A percentile compares a stretch with the other conserved stretches of the same genome.
Conservation (phyloP, 2,888 invertebrate genomes). For the Oscheius sp. region DNA sequence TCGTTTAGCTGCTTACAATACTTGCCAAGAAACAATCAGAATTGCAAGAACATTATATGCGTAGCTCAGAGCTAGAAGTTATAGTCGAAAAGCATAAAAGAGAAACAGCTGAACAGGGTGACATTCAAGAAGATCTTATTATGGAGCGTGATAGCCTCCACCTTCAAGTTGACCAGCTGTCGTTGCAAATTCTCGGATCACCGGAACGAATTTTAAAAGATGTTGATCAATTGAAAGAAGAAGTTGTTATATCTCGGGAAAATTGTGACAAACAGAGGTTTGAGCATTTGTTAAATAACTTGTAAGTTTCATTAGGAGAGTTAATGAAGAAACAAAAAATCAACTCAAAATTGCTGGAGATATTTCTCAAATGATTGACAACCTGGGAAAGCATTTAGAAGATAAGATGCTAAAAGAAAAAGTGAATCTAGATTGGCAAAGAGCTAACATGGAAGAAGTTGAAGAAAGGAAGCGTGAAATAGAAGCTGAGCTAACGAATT, state of each 20-base stretch:
- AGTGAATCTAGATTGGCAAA: background rate
- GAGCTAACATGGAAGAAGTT: background rate
- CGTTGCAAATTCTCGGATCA: background rate
- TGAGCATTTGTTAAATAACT: background rate
- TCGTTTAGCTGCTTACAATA: background rate
- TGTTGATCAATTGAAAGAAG: background rate
- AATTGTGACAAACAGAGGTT: background rate
- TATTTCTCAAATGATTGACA: background rate
- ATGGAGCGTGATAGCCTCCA: background rate
- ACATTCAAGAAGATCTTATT: background rate
- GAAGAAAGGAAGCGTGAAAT: background rate
- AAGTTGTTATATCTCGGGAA: background rate
- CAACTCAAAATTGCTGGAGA: background rate
- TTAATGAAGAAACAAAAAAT: background rate
- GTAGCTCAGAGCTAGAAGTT: background rate
- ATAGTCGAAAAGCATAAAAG: background rate
- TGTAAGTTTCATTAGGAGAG: background rate
- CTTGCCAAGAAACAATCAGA: background rate
- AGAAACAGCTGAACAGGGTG: background rate
- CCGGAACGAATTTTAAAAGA: background rate
- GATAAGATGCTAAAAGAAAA: too few relatives aligned
- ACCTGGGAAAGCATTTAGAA: too few relatives aligned
- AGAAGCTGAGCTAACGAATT: too few relatives aligned
- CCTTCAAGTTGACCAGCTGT: background rate
- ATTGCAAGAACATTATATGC: background rate